These are phyloP conservation scores for Rhabdophis nuchalis DNA, from an alignment of 2,797 vertebrate species.

Conservation along the genomic window DNA sequence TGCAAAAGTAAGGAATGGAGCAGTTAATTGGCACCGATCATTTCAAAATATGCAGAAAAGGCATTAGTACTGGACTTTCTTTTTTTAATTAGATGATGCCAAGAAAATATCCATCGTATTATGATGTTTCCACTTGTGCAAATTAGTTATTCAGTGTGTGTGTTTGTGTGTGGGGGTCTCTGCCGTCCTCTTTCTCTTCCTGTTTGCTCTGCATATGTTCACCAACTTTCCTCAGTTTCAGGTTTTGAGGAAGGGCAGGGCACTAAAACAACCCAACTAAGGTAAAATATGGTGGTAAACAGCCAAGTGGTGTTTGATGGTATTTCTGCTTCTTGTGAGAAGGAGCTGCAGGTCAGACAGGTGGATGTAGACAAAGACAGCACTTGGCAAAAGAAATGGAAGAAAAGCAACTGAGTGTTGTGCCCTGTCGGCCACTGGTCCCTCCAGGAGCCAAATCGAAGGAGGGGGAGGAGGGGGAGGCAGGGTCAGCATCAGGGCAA, in stretches of 20 bases:
- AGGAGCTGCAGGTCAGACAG: background rate
- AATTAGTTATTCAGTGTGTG: background rate
- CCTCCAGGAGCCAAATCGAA: too few species aligned
- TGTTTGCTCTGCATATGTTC: background rate
- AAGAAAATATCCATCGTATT: background rate
- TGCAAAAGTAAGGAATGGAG: background rate
- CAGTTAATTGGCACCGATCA: background rate
- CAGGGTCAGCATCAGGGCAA: too few species aligned
- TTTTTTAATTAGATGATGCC: background rate
- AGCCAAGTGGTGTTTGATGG: background rate
- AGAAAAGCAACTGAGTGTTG: background rate
- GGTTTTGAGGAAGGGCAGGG: background rate
- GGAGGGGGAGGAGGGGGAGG: too few species aligned
- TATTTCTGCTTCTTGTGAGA: background rate
- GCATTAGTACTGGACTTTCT: background rate
- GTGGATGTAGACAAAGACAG: background rate
- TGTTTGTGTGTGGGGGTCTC: background rate
- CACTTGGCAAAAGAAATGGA: background rate
- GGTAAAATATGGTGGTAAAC: background rate
- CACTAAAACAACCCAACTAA: background rate
- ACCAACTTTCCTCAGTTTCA: background rate
- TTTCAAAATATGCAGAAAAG: background rate
- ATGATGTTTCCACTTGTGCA: background rate
- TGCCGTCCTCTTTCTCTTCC: background rate
- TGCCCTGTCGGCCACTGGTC: too few species aligned